phyloP scores from a whole-genome alignment of 2,113 vertebrate species.

The zebrafish (Danio rerio) region DNA sequence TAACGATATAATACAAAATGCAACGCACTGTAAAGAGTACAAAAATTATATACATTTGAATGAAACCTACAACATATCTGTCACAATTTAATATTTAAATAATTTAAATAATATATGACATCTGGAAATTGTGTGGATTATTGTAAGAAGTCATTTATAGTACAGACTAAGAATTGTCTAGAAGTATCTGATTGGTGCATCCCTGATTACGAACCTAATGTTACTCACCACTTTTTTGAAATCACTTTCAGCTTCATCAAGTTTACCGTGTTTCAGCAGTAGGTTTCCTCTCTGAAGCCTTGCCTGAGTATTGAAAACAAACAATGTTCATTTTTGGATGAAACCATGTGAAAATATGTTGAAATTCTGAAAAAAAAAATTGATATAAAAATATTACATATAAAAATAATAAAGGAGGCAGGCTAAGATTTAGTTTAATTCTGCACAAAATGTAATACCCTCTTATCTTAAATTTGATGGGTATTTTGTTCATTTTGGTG shows the following conservation, averaged over 20 bases:
- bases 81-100: too few species aligned
- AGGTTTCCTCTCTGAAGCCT: slow-evolving; percentile 94
- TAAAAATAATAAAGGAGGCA: too few species aligned
- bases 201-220: neutral
- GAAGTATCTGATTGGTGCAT: neutral
- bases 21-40: neutral
- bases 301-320: slow-evolving; percentile 76
- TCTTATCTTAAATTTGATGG: too few species aligned
- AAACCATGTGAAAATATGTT: too few species aligned
- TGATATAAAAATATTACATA: too few species aligned
- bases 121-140: too few species aligned
- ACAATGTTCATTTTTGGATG: neutral
- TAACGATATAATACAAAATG: neutral
- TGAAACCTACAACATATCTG: neutral
- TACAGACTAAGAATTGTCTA: neutral
- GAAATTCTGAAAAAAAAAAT: too few species aligned
- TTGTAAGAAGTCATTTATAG: neutral
- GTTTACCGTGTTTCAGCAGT: slow-evolving; percentile 91
- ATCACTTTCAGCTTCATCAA: slow-evolving; percentile 94
- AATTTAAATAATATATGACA: too few species aligned
- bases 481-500: too few species aligned
- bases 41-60: neutral
- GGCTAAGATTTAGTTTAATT: too few species aligned
- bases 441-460: too few species aligned
- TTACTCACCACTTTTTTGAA: slow-evolving; percentile 94